Evolutionary conservation across 2,888 invertebrate genomes (phyloP).

Genomic region (Heliconius ethilla): DNA sequence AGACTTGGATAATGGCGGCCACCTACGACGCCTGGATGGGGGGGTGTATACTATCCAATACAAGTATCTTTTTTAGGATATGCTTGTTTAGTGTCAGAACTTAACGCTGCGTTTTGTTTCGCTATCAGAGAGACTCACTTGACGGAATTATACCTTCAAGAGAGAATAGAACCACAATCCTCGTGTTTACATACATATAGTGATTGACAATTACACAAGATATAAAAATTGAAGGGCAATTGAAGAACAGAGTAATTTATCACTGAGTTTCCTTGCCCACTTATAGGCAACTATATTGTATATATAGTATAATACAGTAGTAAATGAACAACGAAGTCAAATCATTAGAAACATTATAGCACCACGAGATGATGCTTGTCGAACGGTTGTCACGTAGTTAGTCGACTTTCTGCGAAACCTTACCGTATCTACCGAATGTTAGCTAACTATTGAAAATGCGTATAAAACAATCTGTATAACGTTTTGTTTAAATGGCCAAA

Average conservation of each 20-base stretch:
- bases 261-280: no score
- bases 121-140: no score
- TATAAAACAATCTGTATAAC: neutral
- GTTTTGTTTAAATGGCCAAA: neutral
- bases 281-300: no score
- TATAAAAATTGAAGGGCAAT: no score
- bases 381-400: constrained; percentile 12
- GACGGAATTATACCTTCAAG: no score
- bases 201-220: no score
- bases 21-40: neutral
- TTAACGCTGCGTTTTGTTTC: no score
- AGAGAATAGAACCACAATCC: no score
- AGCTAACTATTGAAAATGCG: neutral
- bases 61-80: no score
- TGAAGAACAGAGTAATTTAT: no score
- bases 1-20: constrained; percentile 43
- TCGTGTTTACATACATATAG: no score
- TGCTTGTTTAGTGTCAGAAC: no score
- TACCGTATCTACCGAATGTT: neutral
- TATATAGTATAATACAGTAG: neutral
- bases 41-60: neutral
- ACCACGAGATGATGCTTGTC: neutral
- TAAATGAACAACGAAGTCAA: neutral
- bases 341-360: neutral
- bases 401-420: neutral